phyloP scores from a whole-genome alignment of 2,888 invertebrate species.

The Ypsolopha scabrella region DNA sequence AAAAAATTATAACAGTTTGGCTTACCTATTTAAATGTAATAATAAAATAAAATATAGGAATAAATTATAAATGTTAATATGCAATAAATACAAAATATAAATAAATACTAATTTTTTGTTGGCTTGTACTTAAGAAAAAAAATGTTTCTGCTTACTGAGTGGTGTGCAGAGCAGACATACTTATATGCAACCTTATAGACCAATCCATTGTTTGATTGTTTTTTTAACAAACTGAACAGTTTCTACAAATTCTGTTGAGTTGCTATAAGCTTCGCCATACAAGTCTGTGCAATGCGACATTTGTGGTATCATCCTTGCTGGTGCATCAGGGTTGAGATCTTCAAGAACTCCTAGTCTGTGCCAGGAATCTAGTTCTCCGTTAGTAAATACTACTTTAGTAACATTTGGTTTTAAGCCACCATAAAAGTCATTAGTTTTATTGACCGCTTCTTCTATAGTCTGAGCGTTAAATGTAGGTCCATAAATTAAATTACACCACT shows the following conservation, averaged over 20 bases:
- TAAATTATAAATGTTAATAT: too few species aligned
- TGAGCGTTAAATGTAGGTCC: slow-evolving; percentile 31
- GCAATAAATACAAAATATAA: too few species aligned
- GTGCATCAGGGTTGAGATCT: slow-evolving; percentile 44
- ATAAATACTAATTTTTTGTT: too few species aligned
- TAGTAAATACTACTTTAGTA: slow-evolving; percentile 66
- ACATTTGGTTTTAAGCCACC: slow-evolving; percentile 58
- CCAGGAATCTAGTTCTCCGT: slow-evolving; percentile 73
- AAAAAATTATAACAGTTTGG: too few species aligned
- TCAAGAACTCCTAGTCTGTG: slow-evolving; percentile 59
- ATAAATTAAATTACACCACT: slow-evolving; percentile 45
- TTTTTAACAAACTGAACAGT: slow-evolving; percentile 21
- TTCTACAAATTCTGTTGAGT: slow-evolving; percentile 42
- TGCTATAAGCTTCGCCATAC: slow-evolving; percentile 27
- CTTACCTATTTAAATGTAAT: too few species aligned
- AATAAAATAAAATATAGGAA: too few species aligned
- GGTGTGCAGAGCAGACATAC: too few species aligned
- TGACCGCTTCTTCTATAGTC: slow-evolving; percentile 38
- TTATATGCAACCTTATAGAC: too few species aligned
- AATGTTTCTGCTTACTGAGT: too few species aligned
- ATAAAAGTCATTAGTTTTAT: slow-evolving; percentile 56
- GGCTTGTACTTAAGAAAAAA: too few species aligned
- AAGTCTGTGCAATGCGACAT: slow-evolving; percentile 46
- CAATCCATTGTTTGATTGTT: not conserved
- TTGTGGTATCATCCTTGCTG: slow-evolving; percentile 38